Conservation (phyloP, 2,113 vertebrate genomes). For the Apteryx mantelli region DNA sequence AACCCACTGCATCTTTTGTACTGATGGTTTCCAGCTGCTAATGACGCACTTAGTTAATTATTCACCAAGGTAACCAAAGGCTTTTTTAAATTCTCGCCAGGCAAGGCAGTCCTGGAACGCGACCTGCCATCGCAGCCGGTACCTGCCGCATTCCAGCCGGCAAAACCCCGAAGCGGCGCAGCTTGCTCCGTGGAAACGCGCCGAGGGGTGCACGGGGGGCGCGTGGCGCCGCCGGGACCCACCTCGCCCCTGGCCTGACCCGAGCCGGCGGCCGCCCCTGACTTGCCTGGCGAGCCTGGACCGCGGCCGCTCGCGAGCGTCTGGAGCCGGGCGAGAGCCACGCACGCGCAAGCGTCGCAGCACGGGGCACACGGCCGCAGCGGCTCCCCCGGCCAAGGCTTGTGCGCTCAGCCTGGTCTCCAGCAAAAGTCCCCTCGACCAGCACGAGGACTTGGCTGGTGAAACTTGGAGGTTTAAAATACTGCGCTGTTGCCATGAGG, state of each 20-base stretch:
- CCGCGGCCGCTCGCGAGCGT: neutral
- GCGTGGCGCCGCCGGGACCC: no score
- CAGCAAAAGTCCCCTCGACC: no score
- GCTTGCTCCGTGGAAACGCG: accelerated
- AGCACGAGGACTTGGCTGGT: neutral
- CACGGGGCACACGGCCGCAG: neutral
- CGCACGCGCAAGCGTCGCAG: no score
- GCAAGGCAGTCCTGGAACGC: neutral
- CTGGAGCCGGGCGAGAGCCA: neutral
- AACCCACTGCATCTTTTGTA: neutral
- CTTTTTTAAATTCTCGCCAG: accelerated
- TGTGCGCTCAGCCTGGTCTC: neutral
- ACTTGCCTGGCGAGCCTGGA: neutral
- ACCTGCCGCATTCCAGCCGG: neutral
- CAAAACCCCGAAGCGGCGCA: accelerated
- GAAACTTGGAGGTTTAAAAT: neutral
- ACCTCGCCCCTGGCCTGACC: neutral
- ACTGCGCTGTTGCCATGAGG: accelerated
- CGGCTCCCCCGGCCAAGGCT: neutral
- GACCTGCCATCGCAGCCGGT: neutral
- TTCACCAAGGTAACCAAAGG: neutral
- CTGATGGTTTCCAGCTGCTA: neutral
- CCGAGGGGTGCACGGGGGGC: no score
- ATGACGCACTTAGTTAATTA: neutral
- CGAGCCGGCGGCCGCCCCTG: neutral